Conservation (phyloP, 2,113 vertebrate species). For the Aphyosemion australe region DNA sequence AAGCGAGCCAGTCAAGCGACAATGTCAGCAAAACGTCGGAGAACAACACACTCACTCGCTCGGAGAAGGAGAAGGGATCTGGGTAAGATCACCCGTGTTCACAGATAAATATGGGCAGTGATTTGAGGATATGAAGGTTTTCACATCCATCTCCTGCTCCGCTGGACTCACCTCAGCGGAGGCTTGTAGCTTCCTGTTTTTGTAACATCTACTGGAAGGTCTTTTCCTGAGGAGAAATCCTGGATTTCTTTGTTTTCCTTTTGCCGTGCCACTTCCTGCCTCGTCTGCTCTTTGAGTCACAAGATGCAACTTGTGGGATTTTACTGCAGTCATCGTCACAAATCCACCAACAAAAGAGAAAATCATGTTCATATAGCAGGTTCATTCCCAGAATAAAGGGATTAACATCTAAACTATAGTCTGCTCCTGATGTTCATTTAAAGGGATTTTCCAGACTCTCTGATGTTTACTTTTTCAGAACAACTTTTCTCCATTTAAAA, state of each 20-base stretch:
- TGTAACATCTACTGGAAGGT: slow-evolving; percentile 1
- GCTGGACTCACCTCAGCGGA: not conserved
- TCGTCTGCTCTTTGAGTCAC: slow-evolving; percentile 18
- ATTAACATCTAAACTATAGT: no score
- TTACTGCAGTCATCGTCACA: not conserved
- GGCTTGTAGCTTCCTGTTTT: slow-evolving; percentile 57
- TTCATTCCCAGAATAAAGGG: no score
- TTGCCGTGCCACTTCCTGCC: slow-evolving; percentile 48
- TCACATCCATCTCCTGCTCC: slow-evolving; percentile 39
- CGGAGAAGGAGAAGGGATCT: slow-evolving; percentile 68
- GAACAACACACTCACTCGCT: slow-evolving; percentile 54
- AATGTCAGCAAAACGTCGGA: slow-evolving; percentile 77
- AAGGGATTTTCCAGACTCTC: no score
- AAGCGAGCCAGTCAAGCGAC: slow-evolving; percentile 82
- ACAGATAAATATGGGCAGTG: slow-evolving; percentile 11
- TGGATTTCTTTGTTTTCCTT: slow-evolving; percentile 46
- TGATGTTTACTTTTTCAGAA: no score
- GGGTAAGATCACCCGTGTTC: slow-evolving; percentile 76
- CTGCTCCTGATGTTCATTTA: no score
- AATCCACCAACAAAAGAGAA: not conserved
- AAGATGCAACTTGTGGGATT: slow-evolving; percentile 16
- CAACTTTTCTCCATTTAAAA: no score
- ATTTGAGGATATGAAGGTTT: slow-evolving; percentile 35
- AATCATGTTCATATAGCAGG: no score
- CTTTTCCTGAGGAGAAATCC: slow-evolving; percentile 49